Conservation (phyloP, 2,113 vertebrate genomes). For the Elephas maximus region DNA sequence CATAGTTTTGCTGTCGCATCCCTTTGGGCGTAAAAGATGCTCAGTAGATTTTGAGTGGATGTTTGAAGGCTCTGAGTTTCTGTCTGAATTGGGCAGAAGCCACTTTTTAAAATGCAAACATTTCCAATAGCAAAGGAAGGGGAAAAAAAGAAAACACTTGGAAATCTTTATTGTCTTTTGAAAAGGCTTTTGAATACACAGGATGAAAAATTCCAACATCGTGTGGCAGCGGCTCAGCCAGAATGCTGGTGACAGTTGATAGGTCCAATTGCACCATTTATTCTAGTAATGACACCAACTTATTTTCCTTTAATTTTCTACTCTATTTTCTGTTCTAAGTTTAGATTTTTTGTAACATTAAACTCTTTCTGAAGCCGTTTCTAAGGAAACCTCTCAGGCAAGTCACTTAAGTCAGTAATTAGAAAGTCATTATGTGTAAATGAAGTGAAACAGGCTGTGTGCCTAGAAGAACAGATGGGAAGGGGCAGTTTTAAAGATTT, state of each 20-base stretch:
- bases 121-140: conserved; percentile 47
- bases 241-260: background rate
- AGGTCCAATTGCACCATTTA: conserved; percentile 59
- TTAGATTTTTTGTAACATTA: conserved; percentile 63
- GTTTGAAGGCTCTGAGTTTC: background rate
- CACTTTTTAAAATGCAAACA: conserved; percentile 5
- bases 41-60: conserved; percentile 2
- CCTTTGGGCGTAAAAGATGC: background rate
- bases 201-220: background rate
- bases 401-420: conserved; percentile 66
- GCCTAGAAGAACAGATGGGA: conserved; percentile 45
- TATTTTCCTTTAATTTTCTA: conserved; percentile 71
- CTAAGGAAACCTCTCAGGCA: conserved; percentile 67
- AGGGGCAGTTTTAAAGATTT: background rate
- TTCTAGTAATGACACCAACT: conserved; percentile 53
- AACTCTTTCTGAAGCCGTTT: conserved; percentile 66
- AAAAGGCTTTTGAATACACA: background rate
- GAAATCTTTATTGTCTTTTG: conserved; percentile 28
- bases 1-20: background rate
- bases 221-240: background rate
- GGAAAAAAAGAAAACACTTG: background rate
- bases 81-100: background rate
- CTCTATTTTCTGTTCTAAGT: conserved; percentile 61
- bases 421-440: conserved; percentile 70
- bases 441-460: conserved; percentile 44